Evolutionary conservation across 2,113 vertebrate species (phyloP), one percentile per base, ranked within the genome.

Genomic region (Meriones unguiculatus): DNA sequence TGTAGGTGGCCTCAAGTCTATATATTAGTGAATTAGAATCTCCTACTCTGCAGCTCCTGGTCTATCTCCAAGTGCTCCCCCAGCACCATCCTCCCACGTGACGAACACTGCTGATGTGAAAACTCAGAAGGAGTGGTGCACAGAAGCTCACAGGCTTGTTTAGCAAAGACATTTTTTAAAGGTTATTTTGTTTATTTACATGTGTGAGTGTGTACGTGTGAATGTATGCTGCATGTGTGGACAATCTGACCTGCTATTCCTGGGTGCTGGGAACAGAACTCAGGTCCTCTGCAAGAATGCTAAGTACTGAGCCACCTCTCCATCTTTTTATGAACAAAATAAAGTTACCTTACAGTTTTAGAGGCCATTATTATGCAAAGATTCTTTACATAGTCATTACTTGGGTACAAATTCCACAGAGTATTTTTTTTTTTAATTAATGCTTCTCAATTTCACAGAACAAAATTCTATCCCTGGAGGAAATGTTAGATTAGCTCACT

Each of bases 341-440:
- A 38, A 81, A 65, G 77, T 80, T 80, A 81, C 30, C 35, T 75
- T 78, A 64, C 3, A 92, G 73, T 64, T 69, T 89, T 67, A 95
- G 65, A 91, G 54, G 75, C 4, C 93, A 32, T 46, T 75, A 30
- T 25, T 59, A 46, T 46, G 46, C 46, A 46, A 46, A 46, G 30
- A 38, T 75, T 24, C 15, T 90, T 95, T 72, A 90, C 11, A 73
- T 70, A 65, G 77, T 84, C 38, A 84, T 64, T 88, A 65, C 3
- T 67, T 38, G 76, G 89, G 18, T 86, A 95, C 90, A 93, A 92
- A 65, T 93, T 81, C 46, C 87, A 65, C 10, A 72, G 62, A 17
- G 13, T 64, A 84, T 73, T 72, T 41, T 94, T 46, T 46, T 46
- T 46, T 46, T 46, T 46, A 46, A 5, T 46, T 46, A 46, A 46